These are phyloP conservation scores for Melanostoma scalare DNA, from an alignment of 2,888 invertebrate genomes.

Conservation along the genomic window DNA sequence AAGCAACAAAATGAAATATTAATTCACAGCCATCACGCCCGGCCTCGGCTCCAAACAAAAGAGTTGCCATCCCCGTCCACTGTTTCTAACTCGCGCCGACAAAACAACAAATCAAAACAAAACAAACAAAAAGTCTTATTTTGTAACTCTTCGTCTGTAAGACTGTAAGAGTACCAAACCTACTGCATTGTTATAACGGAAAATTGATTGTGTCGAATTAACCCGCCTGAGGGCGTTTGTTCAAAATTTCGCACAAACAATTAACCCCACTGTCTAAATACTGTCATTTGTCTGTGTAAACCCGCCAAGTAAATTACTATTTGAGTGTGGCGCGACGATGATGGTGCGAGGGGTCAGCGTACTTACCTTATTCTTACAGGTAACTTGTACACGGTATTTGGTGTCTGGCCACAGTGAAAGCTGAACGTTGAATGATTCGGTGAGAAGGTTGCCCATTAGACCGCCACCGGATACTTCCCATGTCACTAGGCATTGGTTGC, in stretches of 20 bases:
- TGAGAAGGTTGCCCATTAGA: slow-evolving; percentile 81
- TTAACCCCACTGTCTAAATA: slow-evolving; percentile 65
- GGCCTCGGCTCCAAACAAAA: slow-evolving; percentile 54
- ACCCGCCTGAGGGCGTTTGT: slow-evolving; percentile 51
- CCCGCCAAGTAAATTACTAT: slow-evolving; percentile 4
- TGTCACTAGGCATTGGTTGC: slow-evolving; percentile 81
- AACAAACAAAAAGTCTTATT: slow-evolving; percentile 11
- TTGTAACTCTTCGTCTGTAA: slow-evolving; percentile 7
- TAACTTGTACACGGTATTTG: slow-evolving; percentile 81
- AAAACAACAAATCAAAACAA: slow-evolving; percentile 27
- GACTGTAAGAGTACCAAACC: not conserved
- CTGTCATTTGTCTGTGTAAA: slow-evolving; percentile 51
- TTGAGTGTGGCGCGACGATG: too few relatives aligned
- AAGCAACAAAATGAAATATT: slow-evolving; percentile 66
- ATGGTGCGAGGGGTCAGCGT: too few relatives aligned
- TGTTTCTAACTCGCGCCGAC: not conserved
- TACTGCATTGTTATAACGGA: slow-evolving; percentile 49
- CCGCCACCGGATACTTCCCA: slow-evolving; percentile 82
- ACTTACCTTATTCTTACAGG: slow-evolving; percentile 81
- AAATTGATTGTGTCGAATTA: slow-evolving; percentile 61
- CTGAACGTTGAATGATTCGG: slow-evolving; percentile 81
- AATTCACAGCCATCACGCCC: slow-evolving; percentile 33
- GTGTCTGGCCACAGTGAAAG: slow-evolving; percentile 82
- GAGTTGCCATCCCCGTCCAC: slow-evolving; percentile 36
- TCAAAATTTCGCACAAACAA: slow-evolving; percentile 66